These are phyloP conservation scores for Athalia rosae DNA, from an alignment of 2,888 invertebrate genomes.

Conservation along the genomic window DNA sequence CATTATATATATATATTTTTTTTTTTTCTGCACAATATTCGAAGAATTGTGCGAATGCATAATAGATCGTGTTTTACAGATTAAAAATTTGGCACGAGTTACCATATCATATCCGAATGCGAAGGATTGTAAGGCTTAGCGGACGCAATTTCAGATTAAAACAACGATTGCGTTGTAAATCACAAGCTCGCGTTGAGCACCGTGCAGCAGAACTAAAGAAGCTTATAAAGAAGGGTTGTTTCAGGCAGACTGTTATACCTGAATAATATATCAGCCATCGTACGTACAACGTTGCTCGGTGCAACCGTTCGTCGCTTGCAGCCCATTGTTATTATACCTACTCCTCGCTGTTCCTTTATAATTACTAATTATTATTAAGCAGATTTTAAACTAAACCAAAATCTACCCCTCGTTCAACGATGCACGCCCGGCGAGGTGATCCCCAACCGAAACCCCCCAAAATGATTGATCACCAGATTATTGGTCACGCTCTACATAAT, in stretches of 20 bases:
- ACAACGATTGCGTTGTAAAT: conserved; percentile 33
- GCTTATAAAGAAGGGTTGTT: conserved; percentile 41
- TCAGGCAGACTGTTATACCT: conserved; percentile 25
- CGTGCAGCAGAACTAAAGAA: conserved; percentile 22
- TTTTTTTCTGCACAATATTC: background rate
- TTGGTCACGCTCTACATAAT: conserved; percentile 3
- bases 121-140: conserved; percentile 1
- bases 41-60: background rate
- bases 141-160: conserved; percentile 39
- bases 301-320: conserved; percentile 4
- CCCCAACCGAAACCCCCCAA: conserved; percentile 7
- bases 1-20: too few species aligned
- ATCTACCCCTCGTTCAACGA: conserved; percentile 9
- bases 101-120: background rate
- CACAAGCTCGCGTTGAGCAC: background rate
- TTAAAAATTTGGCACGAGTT: background rate
- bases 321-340: background rate
- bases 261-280: conserved; percentile 31
- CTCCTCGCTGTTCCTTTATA: conserved; percentile 3
- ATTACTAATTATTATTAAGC: conserved; percentile 43
- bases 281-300: background rate
- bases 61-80: background rate
- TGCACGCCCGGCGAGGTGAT: background rate
- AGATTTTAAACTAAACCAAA: conserved; percentile 33
- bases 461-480: conserved; percentile 22